These are phyloP conservation scores for Styela clava DNA, from an alignment of 23 tunicate genomes.

Conservation along the genomic window DNA sequence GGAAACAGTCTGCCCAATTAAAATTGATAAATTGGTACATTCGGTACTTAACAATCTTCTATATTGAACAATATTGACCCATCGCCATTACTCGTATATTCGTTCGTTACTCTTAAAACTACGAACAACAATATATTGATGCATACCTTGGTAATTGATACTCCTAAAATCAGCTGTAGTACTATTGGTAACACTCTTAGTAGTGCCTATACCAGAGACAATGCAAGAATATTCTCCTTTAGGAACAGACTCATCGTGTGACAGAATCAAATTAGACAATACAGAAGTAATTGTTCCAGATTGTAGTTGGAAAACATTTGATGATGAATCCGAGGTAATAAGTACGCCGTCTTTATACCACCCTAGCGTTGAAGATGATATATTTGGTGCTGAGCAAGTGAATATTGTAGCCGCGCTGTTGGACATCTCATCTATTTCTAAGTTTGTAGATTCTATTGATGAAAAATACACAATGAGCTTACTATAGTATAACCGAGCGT, in stretches of 20 bases:
- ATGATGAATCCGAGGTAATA: background rate
- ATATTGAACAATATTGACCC: no score
- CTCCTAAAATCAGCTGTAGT: background rate
- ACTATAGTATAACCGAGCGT: no score
- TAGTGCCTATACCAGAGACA: background rate
- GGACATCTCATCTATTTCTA: background rate
- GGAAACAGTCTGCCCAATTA: no score
- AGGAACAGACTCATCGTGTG: background rate
- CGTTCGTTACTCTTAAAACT: no score
- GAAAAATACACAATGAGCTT: no score
- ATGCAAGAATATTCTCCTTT: background rate
- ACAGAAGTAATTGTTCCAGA: background rate
- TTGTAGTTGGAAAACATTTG: background rate
- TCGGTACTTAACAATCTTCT: no score
- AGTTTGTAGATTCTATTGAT: background rate
- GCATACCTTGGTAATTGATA: background rate
- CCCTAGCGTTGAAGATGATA: background rate
- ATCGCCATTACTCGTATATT: no score
- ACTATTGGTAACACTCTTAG: background rate
- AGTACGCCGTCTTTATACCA: background rate
- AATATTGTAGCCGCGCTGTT: background rate
- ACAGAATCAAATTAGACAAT: background rate
- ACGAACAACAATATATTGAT: no score
- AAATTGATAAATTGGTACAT: no score
- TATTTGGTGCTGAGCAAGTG: background rate